Conservation (phyloP, 2,888 invertebrate species). For the Antitype chi region DNA sequence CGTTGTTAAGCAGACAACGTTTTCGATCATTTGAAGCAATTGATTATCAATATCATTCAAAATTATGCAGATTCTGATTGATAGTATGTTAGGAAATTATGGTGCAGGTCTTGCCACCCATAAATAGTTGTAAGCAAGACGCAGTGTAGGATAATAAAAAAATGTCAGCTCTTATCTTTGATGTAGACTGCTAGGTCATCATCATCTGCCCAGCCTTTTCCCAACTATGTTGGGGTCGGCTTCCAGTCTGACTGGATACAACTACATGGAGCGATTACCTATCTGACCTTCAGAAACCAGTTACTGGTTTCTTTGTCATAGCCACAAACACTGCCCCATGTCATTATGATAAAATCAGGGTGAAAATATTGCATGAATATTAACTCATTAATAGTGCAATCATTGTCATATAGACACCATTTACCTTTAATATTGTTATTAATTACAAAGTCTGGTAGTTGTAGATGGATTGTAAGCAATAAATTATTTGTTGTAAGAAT, state of each 20-base stretch:
- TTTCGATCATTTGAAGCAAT: too few species aligned
- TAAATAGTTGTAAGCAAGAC: not conserved
- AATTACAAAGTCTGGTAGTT: constrained; percentile 66
- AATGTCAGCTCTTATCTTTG: not conserved
- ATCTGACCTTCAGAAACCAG: not conserved
- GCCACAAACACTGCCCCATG: not conserved
- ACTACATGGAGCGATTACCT: too few species aligned
- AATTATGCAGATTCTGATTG: too few species aligned
- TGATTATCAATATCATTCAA: too few species aligned
- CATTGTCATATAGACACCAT: constrained; percentile 29
- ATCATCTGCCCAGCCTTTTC: not conserved
- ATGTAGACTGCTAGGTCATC: not conserved
- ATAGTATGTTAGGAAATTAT: too few species aligned
- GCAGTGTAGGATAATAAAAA: not conserved
- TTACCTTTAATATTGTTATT: constrained; percentile 55
- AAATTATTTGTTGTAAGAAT: constrained; percentile 60
- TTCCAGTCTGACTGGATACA: not conserved
- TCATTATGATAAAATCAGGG: constrained; percentile 21
- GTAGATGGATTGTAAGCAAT: constrained; percentile 64
- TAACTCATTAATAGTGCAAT: constrained; percentile 28
- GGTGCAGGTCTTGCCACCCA: not conserved
- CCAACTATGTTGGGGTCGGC: not conserved
- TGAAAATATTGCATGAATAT: constrained; percentile 17
- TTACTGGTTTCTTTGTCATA: not conserved
- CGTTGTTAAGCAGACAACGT: too few species aligned